Conservation (phyloP, 1,140 invertebrate genomes). For the Zophobas morio region DNA sequence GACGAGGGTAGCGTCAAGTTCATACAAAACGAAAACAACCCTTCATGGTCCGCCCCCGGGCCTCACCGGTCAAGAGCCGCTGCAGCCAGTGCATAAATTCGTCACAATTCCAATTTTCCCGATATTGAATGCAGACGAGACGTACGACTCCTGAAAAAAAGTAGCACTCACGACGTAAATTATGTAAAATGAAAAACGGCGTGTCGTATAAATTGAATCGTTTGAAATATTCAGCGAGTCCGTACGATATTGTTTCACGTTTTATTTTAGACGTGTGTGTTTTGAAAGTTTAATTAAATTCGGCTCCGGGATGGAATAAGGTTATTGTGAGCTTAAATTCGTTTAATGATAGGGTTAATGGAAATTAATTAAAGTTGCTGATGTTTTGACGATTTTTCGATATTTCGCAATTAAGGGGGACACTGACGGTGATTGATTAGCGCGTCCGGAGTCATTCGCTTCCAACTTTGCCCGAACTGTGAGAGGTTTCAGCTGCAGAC, state of each 20-base stretch:
- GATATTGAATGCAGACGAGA: slow-evolving; percentile 16
- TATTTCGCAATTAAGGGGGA: not conserved
- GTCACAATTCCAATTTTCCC: not conserved
- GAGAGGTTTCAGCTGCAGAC: too few relatives aligned
- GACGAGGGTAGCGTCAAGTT: not conserved
- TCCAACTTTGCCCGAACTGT: too few relatives aligned
- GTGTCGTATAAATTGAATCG: slow-evolving; percentile 39
- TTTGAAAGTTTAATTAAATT: slow-evolving; percentile 37
- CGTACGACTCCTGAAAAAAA: slow-evolving; percentile 25
- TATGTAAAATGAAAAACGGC: slow-evolving; percentile 24
- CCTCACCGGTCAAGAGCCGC: not conserved
- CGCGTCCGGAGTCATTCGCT: not conserved
- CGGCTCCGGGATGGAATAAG: not conserved
- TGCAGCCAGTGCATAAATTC: slow-evolving; percentile 1
- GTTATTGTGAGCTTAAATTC: not conserved
- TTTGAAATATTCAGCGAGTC: slow-evolving; percentile 29
- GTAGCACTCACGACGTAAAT: slow-evolving; percentile 36
- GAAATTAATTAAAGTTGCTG: slow-evolving; percentile 8
- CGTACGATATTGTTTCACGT: slow-evolving; percentile 4
- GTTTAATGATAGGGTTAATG: not conserved
- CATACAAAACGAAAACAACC: not conserved
- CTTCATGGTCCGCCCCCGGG: not conserved
- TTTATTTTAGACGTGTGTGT: not conserved
- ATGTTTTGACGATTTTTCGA: slow-evolving; percentile 14
- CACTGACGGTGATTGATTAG: slow-evolving; percentile 3